phyloP scores from a whole-genome alignment of 2,113 vertebrate species.

The Cercopithecus mona region DNA sequence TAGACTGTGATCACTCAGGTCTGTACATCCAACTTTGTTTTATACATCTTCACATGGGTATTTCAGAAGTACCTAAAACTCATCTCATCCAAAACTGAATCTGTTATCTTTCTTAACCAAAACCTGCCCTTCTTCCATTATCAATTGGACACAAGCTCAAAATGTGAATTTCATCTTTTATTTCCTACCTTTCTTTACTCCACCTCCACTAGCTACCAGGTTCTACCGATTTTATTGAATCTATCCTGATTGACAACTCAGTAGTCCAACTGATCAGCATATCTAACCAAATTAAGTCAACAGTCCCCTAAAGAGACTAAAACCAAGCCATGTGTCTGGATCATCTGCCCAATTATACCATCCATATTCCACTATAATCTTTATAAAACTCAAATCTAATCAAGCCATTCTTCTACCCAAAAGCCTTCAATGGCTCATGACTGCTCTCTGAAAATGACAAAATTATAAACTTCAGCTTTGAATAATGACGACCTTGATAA shows the following conservation, averaged over 20 bases:
- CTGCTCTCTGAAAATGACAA: not conserved
- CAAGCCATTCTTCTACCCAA: not conserved
- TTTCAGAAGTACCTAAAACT: not conserved
- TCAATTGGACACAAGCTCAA: not conserved
- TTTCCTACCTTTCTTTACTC: not conserved
- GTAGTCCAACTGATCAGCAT: not conserved
- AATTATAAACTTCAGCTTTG: not conserved
- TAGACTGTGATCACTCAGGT: not conserved
- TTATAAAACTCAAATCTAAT: not conserved
- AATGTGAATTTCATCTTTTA: conserved; percentile 3
- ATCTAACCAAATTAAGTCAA: not conserved
- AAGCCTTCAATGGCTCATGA: not conserved
- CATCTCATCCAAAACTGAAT: not conserved
- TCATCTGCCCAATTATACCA: not conserved
- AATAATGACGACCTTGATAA: not conserved
- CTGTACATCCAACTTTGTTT: not conserved
- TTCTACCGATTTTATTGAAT: not conserved
- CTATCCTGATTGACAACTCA: not conserved
- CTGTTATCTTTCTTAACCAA: not conserved
- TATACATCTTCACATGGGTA: not conserved
- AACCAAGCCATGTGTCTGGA: not conserved
- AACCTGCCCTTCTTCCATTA: not conserved
- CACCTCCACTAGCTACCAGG: not conserved
- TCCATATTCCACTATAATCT: not conserved
- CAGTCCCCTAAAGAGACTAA: not conserved